phyloP scores from a whole-genome alignment of 2,888 invertebrate genomes.

The Melitaea athalia region DNA sequence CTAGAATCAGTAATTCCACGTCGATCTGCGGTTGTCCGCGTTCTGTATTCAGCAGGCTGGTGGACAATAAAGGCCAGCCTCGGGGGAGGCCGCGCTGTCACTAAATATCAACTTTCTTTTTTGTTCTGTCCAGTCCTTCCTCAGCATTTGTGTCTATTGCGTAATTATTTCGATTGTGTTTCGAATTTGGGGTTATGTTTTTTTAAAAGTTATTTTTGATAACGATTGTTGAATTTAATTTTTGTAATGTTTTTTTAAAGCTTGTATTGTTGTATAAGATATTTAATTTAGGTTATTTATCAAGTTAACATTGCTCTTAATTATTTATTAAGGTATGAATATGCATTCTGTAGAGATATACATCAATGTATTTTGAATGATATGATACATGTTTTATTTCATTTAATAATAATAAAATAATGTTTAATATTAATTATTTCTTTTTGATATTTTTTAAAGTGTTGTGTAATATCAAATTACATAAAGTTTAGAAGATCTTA shows the following conservation, averaged over 20 bases:
- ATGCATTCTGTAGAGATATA: no score
- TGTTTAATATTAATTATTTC: no score
- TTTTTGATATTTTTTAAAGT: no score
- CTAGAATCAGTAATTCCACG: constrained; percentile 18
- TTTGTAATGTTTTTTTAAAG: not conserved
- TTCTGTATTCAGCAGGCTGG: constrained; percentile 56
- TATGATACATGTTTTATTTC: no score
- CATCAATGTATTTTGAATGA: no score
- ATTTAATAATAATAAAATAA: no score
- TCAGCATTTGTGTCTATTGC: constrained; percentile 35
- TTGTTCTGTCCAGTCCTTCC: constrained; percentile 35
- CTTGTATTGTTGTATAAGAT: not conserved
- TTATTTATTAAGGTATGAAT: no score
- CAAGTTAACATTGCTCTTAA: no score
- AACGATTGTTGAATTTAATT: not conserved
- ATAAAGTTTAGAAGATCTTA: no score
- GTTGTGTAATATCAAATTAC: no score
- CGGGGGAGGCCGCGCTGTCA: constrained; percentile 55
- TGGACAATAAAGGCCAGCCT: constrained; percentile 48
- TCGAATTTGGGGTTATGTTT: constrained; percentile 7
- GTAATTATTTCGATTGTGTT: constrained; percentile 33
- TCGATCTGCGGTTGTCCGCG: constrained; percentile 32
- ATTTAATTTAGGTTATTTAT: not conserved
- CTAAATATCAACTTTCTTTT: constrained; percentile 63
- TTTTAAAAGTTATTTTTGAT: not conserved